Evolutionary conservation across 2,888 invertebrate species (phyloP).

Genomic region (Hirtodrosophila duncani): DNA sequence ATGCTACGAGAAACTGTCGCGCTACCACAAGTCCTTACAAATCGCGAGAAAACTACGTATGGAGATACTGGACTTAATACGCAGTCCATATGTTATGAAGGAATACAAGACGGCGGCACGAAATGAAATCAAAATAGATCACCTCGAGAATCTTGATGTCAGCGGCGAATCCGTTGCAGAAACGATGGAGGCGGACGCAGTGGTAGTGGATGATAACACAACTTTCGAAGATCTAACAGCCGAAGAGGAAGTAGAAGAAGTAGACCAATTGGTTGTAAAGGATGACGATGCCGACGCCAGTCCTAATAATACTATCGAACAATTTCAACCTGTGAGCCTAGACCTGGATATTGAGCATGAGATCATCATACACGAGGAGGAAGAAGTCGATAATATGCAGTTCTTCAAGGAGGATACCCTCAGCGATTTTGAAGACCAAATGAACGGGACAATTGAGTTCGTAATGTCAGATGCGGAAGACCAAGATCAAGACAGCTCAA

Average conservation of each 20-base stretch:
- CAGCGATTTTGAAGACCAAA: slow-evolving; percentile 57
- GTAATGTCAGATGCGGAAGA: slow-evolving; percentile 52
- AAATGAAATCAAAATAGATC: slow-evolving; percentile 28
- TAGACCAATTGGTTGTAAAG: slow-evolving; percentile 34
- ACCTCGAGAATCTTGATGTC: slow-evolving; percentile 10
- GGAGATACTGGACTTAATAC: slow-evolving; percentile 55
- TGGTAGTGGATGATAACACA: not conserved
- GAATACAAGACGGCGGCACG: slow-evolving; percentile 38
- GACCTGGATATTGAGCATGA: slow-evolving; percentile 59
- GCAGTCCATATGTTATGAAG: slow-evolving; percentile 44
- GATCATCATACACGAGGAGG: slow-evolving; percentile 47
- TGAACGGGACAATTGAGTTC: slow-evolving; percentile 56
- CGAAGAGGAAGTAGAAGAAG: slow-evolving; percentile 15
- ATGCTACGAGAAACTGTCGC: slow-evolving; percentile 52
- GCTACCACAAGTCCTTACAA: slow-evolving; percentile 60
- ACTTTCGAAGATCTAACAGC: not conserved
- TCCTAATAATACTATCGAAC: no score
- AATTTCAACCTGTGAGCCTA: slow-evolving; percentile 43
- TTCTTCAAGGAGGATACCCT: slow-evolving; percentile 36
- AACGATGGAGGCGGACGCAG: slow-evolving; percentile 2
- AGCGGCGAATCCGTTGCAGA: not conserved
- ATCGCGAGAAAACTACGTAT: slow-evolving; percentile 54
- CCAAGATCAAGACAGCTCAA: slow-evolving; percentile 50
- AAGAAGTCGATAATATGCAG: no score
- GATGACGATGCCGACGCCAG: slow-evolving; percentile 30